Percentiles rank a stretch among this genome's conserved stretches.
Conservation (phyloP, 2,113 vertebrate genomes). For the Ia io region DNA sequence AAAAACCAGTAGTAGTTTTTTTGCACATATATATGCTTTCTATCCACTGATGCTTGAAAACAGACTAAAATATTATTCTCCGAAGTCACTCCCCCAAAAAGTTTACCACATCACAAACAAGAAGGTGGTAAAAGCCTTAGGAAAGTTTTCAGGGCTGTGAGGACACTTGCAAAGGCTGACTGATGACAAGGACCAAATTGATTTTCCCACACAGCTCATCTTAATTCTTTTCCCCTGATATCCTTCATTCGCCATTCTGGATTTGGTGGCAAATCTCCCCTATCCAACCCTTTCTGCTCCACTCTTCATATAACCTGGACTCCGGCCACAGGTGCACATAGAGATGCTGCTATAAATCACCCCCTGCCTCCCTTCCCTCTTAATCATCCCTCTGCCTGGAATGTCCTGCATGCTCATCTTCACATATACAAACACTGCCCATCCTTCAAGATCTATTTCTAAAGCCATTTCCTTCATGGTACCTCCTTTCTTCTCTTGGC, state of each 20-base stretch:
- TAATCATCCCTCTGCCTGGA: not conserved
- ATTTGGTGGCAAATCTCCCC: not conserved
- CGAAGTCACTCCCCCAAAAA: not conserved
- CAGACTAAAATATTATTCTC: not conserved
- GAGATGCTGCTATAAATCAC: not conserved
- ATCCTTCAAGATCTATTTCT: not conserved
- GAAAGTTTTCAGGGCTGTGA: not conserved
- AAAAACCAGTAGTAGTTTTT: not conserved
- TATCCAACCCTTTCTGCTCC: not conserved
- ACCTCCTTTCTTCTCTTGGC: not conserved
- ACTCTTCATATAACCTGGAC: not conserved
- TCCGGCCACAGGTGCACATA: not conserved
- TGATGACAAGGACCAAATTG: slow-evolving; percentile 12
- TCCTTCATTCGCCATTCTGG: slow-evolving; percentile 43
- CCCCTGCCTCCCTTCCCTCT: not conserved
- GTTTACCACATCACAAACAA: not conserved
- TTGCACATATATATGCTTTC: slow-evolving; percentile 26
- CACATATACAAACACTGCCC: not conserved
- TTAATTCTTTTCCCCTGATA: not conserved
- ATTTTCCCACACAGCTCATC: not conserved
- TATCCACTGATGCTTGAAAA: not conserved
- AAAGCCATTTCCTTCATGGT: not conserved
- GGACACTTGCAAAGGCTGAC: slow-evolving; percentile 24
- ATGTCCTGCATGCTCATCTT: not conserved
- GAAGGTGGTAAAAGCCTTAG: not conserved